Evolutionary conservation across 2,113 vertebrate species (phyloP).

Genomic region (Erinaceus europaeus): DNA sequence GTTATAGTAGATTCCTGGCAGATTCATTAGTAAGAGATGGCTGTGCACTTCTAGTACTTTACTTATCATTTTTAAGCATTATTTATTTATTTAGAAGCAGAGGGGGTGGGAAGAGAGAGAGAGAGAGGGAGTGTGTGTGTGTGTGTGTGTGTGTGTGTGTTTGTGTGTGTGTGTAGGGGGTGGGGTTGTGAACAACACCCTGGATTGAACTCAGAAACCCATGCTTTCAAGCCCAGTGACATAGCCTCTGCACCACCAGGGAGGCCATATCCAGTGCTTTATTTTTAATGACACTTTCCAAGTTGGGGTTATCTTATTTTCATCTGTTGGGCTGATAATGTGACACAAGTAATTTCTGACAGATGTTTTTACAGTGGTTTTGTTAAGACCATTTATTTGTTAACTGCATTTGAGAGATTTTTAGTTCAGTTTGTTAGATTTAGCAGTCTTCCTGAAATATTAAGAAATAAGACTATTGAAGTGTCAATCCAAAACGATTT

Average conservation of each 20-base stretch:
- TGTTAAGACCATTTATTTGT: conserved; percentile 23
- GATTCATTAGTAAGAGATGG: background rate
- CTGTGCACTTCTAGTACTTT: background rate
- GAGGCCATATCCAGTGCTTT: too few relatives aligned
- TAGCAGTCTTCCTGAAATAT: background rate
- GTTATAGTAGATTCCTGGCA: background rate
- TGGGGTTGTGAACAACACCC: too few relatives aligned
- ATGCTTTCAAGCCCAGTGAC: too few relatives aligned
- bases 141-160: too few relatives aligned
- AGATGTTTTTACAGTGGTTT: background rate
- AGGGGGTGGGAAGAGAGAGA: too few relatives aligned
- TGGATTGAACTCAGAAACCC: too few relatives aligned
- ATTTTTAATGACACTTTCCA: background rate
- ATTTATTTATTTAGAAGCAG: too few relatives aligned
- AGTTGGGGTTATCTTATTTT: background rate
- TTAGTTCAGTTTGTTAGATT: background rate
- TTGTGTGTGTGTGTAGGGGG: too few relatives aligned
- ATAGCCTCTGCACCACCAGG: too few relatives aligned
- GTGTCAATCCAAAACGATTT: background rate
- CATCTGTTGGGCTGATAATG: background rate
- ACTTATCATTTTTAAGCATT: background rate
- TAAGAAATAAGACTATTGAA: background rate
- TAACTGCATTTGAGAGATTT: background rate
- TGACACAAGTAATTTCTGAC: background rate
- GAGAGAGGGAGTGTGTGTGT: too few relatives aligned